phyloP scores from a whole-genome alignment of 2,797 vertebrate genomes.

The Gallinago solitaria region DNA sequence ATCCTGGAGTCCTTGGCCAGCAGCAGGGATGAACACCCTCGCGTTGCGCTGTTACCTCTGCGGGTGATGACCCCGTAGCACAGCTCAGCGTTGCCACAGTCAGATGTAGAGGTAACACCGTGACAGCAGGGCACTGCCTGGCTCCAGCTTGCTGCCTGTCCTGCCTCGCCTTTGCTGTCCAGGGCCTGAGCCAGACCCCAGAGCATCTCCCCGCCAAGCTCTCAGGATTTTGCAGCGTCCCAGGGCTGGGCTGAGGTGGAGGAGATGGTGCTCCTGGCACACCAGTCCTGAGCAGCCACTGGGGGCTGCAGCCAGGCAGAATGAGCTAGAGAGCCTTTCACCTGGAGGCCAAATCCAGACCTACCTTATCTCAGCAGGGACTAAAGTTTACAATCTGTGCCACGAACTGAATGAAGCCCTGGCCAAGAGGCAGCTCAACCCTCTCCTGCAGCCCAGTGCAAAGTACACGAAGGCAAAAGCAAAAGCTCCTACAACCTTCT shows the following conservation, averaged over 20 bases:
- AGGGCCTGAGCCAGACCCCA: background rate
- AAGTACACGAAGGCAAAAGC: background rate
- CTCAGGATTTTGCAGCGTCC: background rate
- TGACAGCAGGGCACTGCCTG: background rate
- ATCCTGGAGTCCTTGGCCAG: background rate
- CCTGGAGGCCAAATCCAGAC: background rate
- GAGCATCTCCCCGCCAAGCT: background rate
- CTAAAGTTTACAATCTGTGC: constrained; percentile 43
- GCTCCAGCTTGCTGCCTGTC: background rate
- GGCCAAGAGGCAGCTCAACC: background rate
- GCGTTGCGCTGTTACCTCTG: fast-evolving
- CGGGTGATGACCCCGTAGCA: background rate
- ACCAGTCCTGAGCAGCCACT: background rate
- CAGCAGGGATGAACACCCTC: background rate
- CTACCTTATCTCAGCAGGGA: background rate
- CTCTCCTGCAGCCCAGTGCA: background rate
- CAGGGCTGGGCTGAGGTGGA: background rate
- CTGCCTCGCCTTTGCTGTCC: background rate
- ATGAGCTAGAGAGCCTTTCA: background rate
- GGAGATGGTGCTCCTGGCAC: background rate
- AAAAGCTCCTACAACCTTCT: background rate
- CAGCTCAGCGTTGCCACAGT: background rate
- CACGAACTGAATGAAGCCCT: background rate
- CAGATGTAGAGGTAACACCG: background rate
- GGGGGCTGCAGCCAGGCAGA: background rate